Evolutionary conservation across 2,113 vertebrate species (phyloP).

Genomic region (Gymnogyps californianus): DNA sequence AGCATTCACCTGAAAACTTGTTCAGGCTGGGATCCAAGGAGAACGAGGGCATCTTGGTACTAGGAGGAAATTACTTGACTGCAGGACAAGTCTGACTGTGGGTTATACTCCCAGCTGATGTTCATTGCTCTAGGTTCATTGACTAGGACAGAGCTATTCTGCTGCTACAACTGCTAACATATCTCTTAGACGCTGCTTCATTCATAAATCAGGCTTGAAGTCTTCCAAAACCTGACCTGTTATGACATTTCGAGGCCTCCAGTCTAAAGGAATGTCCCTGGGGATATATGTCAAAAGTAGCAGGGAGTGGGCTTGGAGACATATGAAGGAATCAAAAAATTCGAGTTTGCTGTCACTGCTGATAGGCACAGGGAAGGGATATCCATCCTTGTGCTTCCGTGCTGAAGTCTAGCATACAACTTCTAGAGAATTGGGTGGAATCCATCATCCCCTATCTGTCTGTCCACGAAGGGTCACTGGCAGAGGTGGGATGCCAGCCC

Average conservation of each 20-base stretch:
- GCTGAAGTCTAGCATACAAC: fast-evolving
- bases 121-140: not conserved
- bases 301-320: not conserved
- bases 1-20: not conserved
- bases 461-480: not conserved
- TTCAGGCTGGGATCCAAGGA: not conserved
- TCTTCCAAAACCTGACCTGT: not conserved
- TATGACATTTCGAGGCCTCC: not conserved
- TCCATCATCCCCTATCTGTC: too few relatives aligned
- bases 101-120: not conserved
- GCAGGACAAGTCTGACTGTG: not conserved
- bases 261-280: not conserved
- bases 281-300: not conserved
- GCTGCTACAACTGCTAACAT: not conserved
- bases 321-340: not conserved
- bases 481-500: not conserved
- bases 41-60: not conserved
- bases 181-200: not conserved
- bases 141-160: not conserved
- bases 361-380: not conserved
- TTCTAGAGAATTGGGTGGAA: not conserved
- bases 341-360: not conserved
- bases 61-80: not conserved
- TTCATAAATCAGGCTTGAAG: slow-evolving; percentile 6
- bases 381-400: not conserved